Evolutionary conservation across 2,888 invertebrate species (phyloP).

Genomic region (Apocheima hispidaria): DNA sequence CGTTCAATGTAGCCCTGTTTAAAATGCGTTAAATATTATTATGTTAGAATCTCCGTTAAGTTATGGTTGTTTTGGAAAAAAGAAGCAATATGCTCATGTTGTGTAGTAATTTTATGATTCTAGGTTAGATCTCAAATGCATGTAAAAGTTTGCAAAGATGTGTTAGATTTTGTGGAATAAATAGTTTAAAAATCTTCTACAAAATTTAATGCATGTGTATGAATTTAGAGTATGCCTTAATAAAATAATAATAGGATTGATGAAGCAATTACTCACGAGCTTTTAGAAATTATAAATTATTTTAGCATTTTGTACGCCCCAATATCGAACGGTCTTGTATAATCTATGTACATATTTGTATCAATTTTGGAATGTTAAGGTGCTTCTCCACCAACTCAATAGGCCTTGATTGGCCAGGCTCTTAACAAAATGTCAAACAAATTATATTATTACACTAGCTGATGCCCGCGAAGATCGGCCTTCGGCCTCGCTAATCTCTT

Average conservation of each 20-base stretch:
- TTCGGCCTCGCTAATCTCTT: too few species aligned
- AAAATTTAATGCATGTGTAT: not conserved
- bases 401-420: not conserved
- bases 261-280: not conserved
- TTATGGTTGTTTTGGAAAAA: slow-evolving; percentile 10
- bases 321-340: slow-evolving; percentile 15
- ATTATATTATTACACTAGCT: too few species aligned
- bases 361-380: slow-evolving; percentile 32
- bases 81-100: slow-evolving; percentile 13
- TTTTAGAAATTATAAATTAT: slow-evolving; percentile 1
- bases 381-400: slow-evolving; percentile 14
- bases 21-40: not conserved
- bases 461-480: too few species aligned
- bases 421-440: not conserved
- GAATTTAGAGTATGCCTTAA: not conserved
- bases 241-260: not conserved
- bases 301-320: slow-evolving; percentile 4
- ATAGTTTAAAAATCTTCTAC: not conserved
- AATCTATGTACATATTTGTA: slow-evolving; percentile 36
- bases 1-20: too few species aligned
- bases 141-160: not conserved
- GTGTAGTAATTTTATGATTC: slow-evolving; percentile 4
- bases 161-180: not conserved
- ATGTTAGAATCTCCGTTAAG: slow-evolving; percentile 28
- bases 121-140: slow-evolving; percentile 18